These are phyloP conservation scores for Stegana nigrithorax DNA, from an alignment of 2,888 invertebrate species.

Conservation along the genomic window DNA sequence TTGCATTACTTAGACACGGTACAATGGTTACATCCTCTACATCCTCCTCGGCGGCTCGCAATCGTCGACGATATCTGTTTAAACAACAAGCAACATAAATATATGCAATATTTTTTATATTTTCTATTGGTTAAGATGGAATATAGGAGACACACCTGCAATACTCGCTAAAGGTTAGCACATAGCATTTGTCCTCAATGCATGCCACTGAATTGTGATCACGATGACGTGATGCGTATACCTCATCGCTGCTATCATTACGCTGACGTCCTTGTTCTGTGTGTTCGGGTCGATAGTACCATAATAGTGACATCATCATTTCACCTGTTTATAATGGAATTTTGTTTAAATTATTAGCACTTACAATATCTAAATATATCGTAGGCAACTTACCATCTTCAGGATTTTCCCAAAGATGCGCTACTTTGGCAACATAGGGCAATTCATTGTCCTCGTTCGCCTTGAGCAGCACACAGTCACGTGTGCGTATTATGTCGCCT, in stretches of 20 bases:
- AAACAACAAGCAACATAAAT: no score
- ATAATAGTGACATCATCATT: constrained; percentile 96
- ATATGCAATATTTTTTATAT: no score
- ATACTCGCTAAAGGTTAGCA: constrained; percentile 95
- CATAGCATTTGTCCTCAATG: constrained; percentile 97
- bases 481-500: constrained; percentile 86
- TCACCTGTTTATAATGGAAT: no score
- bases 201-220: constrained; percentile 97
- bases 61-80: constrained; percentile 87
- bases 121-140: no score
- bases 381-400: constrained; percentile 88
- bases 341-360: no score
- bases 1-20: constrained; percentile 70
- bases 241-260: constrained; percentile 87
- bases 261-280: constrained; percentile 88
- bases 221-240: constrained; percentile 94
- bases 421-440: constrained; percentile 95
- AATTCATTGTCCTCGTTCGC: constrained; percentile 87
- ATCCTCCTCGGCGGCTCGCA: constrained; percentile 83
- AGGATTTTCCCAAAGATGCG: constrained; percentile 94
- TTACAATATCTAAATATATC: no score
- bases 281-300: constrained; percentile 98
- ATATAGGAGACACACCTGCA: constrained; percentile 86
- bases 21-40: constrained; percentile 80
- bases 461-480: constrained; percentile 92